Base-by-base conservation (phyloP, 2,888 invertebrate species). In the Melinaea menophilus region DNA sequence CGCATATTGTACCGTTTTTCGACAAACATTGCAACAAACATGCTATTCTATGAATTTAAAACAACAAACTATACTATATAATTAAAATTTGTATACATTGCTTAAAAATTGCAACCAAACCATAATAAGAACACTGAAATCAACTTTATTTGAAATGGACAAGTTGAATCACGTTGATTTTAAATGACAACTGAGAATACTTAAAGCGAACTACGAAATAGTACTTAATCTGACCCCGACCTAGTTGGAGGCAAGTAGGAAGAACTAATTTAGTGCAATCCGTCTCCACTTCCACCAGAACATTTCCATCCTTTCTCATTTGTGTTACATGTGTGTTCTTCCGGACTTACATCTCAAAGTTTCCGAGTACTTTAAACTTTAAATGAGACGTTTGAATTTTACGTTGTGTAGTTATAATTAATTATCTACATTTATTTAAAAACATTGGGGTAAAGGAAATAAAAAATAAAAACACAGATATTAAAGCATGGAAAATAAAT, bases 221-320 rank as follows among this genome's bases (percentile, higher is more conserved):
- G 46, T 58, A 55, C 61, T 59, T 63, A 54, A 57, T 61, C 59
- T 63, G 66, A 66, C 66, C 66, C 58, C 63, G 66, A 66, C 66
- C 66, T 54, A 61, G 54, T 66, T 66, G 56, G 46, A 63, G 59
- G 63, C 65, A 45, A 61, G 61, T 66, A 63, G 58, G 63, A 60
- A 63, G 56, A 59, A 60, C 63, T 63, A 59, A 63, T 59, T 63
- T 59, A 63, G 56, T 60, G 56, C 63, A 59, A 59, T 59, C 45
- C 56, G 59, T 54, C 59, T 37, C 45, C 13, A n/a, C 45, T 51
- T 59, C 56, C 45, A 63, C 55, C 33, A 31, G 54, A 37, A 59
- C 22, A 13, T 11, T 41, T 13, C 37, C 54, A 46, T 41, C 45
- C 46, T 46, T 33, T 31, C 37, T 41, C 54, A 11, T 48, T 57